Base-by-base conservation (phyloP, 1,140 invertebrate species). In the Archegozetes longisetosus region DNA sequence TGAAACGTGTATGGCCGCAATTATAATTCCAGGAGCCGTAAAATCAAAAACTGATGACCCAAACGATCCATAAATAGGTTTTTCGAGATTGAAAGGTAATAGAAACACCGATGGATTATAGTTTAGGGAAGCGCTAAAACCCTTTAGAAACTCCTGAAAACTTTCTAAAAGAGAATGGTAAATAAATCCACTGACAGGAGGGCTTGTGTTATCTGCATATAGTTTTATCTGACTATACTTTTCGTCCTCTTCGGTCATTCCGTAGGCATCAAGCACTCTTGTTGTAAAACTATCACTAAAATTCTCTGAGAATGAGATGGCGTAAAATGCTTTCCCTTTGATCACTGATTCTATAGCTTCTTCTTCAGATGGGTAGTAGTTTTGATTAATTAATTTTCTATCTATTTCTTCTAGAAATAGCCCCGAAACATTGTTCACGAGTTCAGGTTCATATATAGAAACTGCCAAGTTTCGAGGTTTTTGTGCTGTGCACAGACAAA, bases 21-120 rank as follows among this genome's bases (percentile, higher is more conserved):
- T 94, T 68, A 94, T 90, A 58, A 95, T 85, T 64, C 90, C 90
- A 40, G 91, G 90, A 26, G 91, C 88, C 62, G 93, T 90, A 72
- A 95, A 96, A 72, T 94, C 86, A 1, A 87, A 92, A 68, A 94
- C 93, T 60, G 84, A 88, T 20, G 88, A 86, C 65, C 84, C 79
- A 64, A 78, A 80, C 25, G 81, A 80, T 55, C 90, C 91, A 72
- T 93, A 95, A 65, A 96, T 82, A 3, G 88, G 86, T 13, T 85
- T 78, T 64, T 81, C 75, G 66, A 88, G 84, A 76, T 86, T 71
- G 47, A 75, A 22, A 17, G 62, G 62, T 23, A 61, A 53, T 23
- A 47, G 47, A 4, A 58, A 51, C 4, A 49, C 14, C 6, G 9
- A 20, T 3, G 60, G 60, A 52, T 61, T 55, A 28, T 32, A 61